Evolutionary conservation across 2,888 invertebrate species (phyloP).

Genomic region (Carcina quercana): DNA sequence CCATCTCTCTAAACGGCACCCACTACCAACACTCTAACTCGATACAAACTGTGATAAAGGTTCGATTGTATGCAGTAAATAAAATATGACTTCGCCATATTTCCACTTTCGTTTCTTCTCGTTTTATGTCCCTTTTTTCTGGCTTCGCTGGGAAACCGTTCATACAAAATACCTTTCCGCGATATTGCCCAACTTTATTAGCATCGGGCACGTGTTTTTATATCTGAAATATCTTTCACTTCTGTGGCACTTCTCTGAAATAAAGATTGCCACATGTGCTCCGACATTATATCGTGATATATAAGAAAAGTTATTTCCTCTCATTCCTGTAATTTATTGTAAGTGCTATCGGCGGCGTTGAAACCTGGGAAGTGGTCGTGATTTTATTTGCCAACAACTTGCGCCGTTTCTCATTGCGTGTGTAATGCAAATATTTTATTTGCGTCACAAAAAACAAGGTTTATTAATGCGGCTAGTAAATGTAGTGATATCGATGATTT

Average conservation of each 20-base stretch:
- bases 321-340: conserved; percentile 43
- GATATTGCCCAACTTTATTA: conserved; percentile 71
- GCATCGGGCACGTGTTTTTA: conserved; percentile 68
- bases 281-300: conserved; percentile 47
- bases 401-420: conserved; percentile 26
- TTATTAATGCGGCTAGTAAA: conserved; percentile 2
- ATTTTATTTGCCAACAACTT: conserved; percentile 36
- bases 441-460: conserved; percentile 6
- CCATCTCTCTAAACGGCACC: conserved; percentile 48
- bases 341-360: conserved; percentile 32
- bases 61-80: conserved; percentile 73
- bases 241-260: conserved; percentile 48
- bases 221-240: conserved; percentile 64
- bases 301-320: conserved; percentile 44
- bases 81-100: conserved; percentile 72
- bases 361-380: conserved; percentile 23
- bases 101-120: conserved; percentile 68
- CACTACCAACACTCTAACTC: conserved; percentile 55
- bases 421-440: conserved; percentile 18
- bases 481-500: background rate
- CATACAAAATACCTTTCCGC: conserved; percentile 70
- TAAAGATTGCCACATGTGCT: conserved; percentile 56
- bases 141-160: conserved; percentile 61
- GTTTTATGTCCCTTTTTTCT: conserved; percentile 67
- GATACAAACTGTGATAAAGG: conserved; percentile 69